Percentiles rank a stretch among this genome's conserved stretches.
Evolutionary conservation across 1,140 invertebrate species (phyloP).

Genomic region (Hyles vespertilio): DNA sequence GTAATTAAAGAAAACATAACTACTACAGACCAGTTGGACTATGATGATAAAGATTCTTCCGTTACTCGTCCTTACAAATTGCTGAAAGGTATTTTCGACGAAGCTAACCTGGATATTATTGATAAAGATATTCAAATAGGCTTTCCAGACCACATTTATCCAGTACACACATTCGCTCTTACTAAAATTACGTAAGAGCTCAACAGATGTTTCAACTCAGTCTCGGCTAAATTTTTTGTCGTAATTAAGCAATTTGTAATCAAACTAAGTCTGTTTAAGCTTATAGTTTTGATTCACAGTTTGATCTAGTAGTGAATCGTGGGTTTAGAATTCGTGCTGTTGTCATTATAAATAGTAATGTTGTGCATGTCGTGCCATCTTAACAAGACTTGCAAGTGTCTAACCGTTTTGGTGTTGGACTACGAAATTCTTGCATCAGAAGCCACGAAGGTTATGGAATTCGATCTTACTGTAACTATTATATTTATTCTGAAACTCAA

Average conservation of each 20-base stretch:
- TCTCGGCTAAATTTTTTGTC: background rate
- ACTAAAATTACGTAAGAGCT: conserved; percentile 34
- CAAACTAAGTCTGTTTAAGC: conserved; percentile 14
- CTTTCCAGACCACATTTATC: conserved; percentile 93
- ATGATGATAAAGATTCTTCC: conserved; percentile 94
- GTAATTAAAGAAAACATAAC: conserved; percentile 97
- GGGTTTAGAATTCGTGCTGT: conserved; percentile 56
- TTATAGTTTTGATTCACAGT: conserved; percentile 34
- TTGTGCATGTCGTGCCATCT: conserved; percentile 36
- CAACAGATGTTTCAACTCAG: no score
- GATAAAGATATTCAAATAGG: conserved; percentile 86
- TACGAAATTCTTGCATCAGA: conserved; percentile 48
- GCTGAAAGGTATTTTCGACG: conserved; percentile 80
- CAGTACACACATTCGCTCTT: conserved; percentile 94
- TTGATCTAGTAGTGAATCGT: conserved; percentile 54
- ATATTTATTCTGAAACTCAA: background rate
- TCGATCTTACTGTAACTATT: no score
- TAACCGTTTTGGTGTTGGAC: conserved; percentile 39
- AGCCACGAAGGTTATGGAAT: no score
- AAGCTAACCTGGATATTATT: conserved; percentile 84
- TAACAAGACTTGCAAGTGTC: conserved; percentile 46
- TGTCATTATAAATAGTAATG: conserved; percentile 53
- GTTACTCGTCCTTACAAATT: conserved; percentile 85
- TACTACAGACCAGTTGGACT: conserved; percentile 80
- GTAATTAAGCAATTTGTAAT: conserved; percentile 4